These are phyloP conservation scores for Talpa occidentalis DNA, from an alignment of 2,113 vertebrate species.

Conservation along the genomic window DNA sequence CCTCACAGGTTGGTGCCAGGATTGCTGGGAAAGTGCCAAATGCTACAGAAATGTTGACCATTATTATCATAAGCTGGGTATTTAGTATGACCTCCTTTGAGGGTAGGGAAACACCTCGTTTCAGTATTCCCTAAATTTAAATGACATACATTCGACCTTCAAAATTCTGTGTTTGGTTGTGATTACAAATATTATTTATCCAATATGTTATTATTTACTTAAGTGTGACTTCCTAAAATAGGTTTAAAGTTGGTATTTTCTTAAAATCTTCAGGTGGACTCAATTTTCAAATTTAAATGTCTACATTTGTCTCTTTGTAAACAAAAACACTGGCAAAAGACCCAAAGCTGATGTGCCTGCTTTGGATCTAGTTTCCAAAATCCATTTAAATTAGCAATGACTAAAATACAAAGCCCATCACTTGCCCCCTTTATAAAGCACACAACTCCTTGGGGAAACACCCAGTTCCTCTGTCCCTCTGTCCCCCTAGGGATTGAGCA, in stretches of 20 bases:
- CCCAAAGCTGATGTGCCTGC: not conserved
- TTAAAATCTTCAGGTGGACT: not conserved
- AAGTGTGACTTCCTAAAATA: conserved; percentile 2
- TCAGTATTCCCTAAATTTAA: not conserved
- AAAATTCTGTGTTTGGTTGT: not conserved
- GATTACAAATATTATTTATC: conserved; percentile 4
- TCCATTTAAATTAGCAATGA: not conserved
- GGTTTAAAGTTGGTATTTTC: not conserved
- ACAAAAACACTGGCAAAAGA: not conserved
- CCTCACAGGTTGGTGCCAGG: not conserved
- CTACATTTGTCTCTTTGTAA: not conserved
- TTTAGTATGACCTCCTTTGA: not conserved
- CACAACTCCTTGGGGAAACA: not conserved
- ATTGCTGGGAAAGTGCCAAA: not conserved
- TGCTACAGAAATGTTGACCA: not conserved
- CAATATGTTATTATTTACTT: not conserved
- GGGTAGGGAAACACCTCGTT: not conserved
- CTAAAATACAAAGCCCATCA: not conserved
- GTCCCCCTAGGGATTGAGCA: not conserved
- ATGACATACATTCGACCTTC: not conserved
- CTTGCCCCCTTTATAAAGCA: not conserved
- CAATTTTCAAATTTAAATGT: not conserved
- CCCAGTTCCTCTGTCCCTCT: too few relatives aligned
- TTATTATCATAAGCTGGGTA: too few relatives aligned
- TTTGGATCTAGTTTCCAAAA: not conserved